Percentiles rank a stretch among this genome's conserved stretches.
phyloP scores from a whole-genome alignment of 53 echinoderm and acorn worm species.

The Holothuria leucospilota region DNA sequence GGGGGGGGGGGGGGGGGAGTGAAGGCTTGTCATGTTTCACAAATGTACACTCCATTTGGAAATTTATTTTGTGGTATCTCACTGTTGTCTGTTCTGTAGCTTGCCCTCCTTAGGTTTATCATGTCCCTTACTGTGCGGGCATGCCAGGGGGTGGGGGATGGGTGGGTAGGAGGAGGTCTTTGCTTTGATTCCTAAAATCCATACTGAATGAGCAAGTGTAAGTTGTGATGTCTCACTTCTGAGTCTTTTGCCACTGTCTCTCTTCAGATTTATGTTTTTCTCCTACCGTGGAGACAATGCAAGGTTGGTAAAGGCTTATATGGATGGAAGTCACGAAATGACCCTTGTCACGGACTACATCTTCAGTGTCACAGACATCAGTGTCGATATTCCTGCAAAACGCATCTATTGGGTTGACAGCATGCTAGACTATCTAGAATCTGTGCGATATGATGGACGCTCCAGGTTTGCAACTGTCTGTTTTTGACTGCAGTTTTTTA shows the following conservation, averaged over 20 bases:
- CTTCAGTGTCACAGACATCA: constrained; percentile 55
- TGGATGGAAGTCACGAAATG: constrained; percentile 74
- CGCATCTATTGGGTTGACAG: constrained; percentile 81
- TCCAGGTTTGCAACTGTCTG: constrained; percentile 54
- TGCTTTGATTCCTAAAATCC: not conserved
- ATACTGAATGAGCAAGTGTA: not conserved
- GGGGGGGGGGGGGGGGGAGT: no score
- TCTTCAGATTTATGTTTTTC: constrained; percentile 73
- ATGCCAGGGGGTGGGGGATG: no score
- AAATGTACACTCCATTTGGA: no score
- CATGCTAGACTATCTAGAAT: constrained; percentile 66
- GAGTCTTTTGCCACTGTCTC: not conserved
- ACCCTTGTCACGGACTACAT: constrained; percentile 55
- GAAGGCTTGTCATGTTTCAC: no score
- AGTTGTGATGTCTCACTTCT: no score
- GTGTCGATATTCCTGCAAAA: constrained; percentile 66
- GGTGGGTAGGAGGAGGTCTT: no score
- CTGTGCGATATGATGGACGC: constrained; percentile 77
- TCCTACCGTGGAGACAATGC: constrained; percentile 20
- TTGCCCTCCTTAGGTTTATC: no score
- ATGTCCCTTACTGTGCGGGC: no score
- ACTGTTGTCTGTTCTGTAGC: no score
- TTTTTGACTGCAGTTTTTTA: not conserved
- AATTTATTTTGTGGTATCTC: no score
- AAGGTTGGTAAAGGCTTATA: constrained; percentile 65